phyloP scores from a whole-genome alignment of 2,113 vertebrate species.

The Empidonax alnorum region DNA sequence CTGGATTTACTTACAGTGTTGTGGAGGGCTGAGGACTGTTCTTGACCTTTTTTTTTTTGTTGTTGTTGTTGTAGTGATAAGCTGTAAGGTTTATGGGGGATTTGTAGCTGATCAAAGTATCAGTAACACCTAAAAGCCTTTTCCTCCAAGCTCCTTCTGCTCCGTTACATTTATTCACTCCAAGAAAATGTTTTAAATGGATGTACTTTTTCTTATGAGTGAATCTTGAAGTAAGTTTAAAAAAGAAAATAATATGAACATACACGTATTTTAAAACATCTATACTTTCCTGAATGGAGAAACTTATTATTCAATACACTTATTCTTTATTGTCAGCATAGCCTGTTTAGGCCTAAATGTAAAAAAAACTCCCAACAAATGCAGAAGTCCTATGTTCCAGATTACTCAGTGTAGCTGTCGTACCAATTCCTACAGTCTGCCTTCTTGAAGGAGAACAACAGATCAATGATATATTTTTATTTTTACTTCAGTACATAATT shows the following conservation, averaged over 20 bases:
- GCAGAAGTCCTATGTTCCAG: not conserved
- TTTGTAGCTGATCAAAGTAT: not conserved
- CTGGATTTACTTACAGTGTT: not conserved
- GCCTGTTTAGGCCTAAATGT: not conserved
- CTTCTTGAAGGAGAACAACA: not conserved
- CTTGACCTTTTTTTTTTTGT: not conserved
- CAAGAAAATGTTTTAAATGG: not conserved
- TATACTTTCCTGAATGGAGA: not conserved
- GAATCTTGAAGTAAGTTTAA: not conserved
- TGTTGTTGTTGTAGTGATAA: not conserved
- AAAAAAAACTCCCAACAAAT: not conserved
- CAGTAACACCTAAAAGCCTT: not conserved
- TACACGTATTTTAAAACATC: not conserved
- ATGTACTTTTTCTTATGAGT: not conserved
- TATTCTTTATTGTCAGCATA: not conserved
- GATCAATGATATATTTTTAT: not conserved
- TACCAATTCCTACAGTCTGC: not conserved
- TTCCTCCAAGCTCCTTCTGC: not conserved
- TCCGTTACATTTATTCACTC: not conserved
- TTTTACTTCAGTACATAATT: not conserved
- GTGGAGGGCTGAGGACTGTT: not conserved
- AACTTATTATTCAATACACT: not conserved
- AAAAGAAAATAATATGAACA: not conserved
- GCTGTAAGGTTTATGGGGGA: not conserved
- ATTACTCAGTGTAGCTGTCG: not conserved